Base-by-base conservation (phyloP, 2,888 invertebrate species). In the Xestobium rufovillosum region DNA sequence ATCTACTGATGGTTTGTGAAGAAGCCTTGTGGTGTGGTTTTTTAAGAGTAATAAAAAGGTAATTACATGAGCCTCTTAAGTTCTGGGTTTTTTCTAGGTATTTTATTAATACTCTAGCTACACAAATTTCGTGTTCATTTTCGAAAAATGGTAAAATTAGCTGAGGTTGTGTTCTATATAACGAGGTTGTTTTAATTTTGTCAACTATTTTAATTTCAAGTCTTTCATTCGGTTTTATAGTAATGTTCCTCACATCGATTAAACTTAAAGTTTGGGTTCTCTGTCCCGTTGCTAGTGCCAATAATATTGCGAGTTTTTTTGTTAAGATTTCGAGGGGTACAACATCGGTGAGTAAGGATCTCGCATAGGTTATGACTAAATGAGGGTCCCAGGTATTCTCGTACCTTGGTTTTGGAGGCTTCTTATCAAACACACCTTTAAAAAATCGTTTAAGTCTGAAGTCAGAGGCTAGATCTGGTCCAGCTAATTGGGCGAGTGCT, bases 1-100 rank as follows among this genome's bases (percentile, higher is more conserved):
- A 53, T 3, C 44, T 31, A 19, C 44, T 43, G n/a, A 50, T 16
- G 1, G 48, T 48, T 34, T 51, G 49, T 3, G 38, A 34, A 11
- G 40, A 16, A 1, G 45, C 48, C 4, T 4, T 14, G 13, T 38
- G 33, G 31, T 45, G 36, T n/a, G 49, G 52, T 34, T 39, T 43
- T 39, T 41, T 41, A n/a, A 34, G 29, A 27, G 41, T 44, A 9
- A 52, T 30, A 28, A 42, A 49, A 1, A 52, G 28, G 11, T 14
- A 16, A 3, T 35, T 26, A 6, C 25, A 34, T 14, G 31, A 28
- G 19, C 43, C 17, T 11, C 31, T 2, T 11, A 9, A 6, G 19
- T 36, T 41, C 1, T 45, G 41, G 12, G 10, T 34, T 6, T 43
- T 23, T 26, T n/a, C n/a, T n/a, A 47, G n/a, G 26, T 45, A 43